Evolutionary conservation across 2,888 invertebrate genomes (phyloP), one percentile per base, ranked within the genome.

Genomic region (Platerodrilus igneus): DNA sequence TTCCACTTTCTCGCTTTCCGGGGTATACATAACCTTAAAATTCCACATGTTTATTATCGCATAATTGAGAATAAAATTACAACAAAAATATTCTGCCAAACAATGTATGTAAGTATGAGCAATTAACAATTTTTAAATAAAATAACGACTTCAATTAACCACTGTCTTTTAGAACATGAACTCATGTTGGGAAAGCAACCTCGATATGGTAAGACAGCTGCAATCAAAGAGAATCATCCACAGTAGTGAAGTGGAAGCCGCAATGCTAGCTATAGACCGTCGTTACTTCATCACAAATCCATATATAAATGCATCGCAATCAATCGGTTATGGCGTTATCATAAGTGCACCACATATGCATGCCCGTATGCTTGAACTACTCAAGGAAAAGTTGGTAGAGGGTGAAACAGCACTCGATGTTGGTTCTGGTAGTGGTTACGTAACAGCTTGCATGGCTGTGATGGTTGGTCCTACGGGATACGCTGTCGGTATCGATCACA

Each of bases 271-370:
- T 17, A 86, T 94, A 4, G 94, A 96, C 65, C 73, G 95, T 51
- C 87, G 81, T 47, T 96, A 88, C 66, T 80, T 81, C 16, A 76
- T 81, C 11, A 70, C 75, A 46, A 80, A 81, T 59, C 86, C 94
- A 0, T 95, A 94, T 55, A 78, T 83, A 66, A 95, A 96, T 70
- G 79, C 88, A 6, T 95, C 95, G 0, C 93, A 94, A 66, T 77
- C 86, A 31, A 97, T 99, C 62, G 96, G 97, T 28, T 94, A 79
- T 64, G 86, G 89, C 15, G 96, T 93, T 3, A 96, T 95, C 0
- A 95, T 96, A 45, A 90, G 90, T 69, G 95, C 95, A 19, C 95
- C 95, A 7, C 94, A 95, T 65, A 96, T 96, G 94, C 94, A 95
- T 70, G 94, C 91, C 1, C 85, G 88, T 71, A 93, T 92, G 17